Percentiles rank a stretch among this genome's conserved stretches.
These are phyloP conservation scores for Epinephelus fuscoguttatus DNA, from an alignment of 2,113 vertebrate species.

Conservation along the genomic window DNA sequence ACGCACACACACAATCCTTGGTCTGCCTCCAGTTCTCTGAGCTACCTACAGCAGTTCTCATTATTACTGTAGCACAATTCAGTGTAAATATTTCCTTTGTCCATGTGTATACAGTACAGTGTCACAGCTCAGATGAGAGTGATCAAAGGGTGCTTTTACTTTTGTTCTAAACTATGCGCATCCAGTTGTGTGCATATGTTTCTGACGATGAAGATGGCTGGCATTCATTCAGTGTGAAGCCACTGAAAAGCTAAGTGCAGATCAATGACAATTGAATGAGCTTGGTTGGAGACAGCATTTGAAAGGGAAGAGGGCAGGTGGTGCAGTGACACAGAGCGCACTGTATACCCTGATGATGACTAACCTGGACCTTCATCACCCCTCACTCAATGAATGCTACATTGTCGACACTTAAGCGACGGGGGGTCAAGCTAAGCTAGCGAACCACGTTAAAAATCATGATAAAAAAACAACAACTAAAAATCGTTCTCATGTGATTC, in stretches of 20 bases:
- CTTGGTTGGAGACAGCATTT: not conserved
- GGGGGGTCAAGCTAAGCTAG: slow-evolving; percentile 21
- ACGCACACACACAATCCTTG: not conserved
- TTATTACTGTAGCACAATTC: not conserved
- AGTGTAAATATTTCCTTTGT: not conserved
- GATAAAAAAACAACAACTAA: not conserved
- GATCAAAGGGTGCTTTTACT: not conserved
- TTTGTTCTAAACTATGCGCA: not conserved
- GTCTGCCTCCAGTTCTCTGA: not conserved
- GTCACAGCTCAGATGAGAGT: not conserved
- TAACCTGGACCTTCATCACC: slow-evolving; percentile 17
- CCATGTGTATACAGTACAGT: not conserved
- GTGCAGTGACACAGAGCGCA: not conserved
- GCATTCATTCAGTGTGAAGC: slow-evolving; percentile 25
- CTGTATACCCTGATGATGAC: slow-evolving; percentile 41
- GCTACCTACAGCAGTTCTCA: not conserved
- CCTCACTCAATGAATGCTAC: slow-evolving; percentile 50
- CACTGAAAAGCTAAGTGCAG: slow-evolving; percentile 50
- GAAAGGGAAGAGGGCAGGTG: slow-evolving; percentile 40
- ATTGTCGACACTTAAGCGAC: slow-evolving; percentile 28
- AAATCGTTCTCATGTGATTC: not conserved
- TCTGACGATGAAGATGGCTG: not conserved
- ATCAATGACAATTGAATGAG: slow-evolving; percentile 73
- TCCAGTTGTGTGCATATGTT: not conserved
- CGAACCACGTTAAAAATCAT: not conserved